phyloP scores from a whole-genome alignment of 2,888 invertebrate species.

The Resseliella maxima region DNA sequence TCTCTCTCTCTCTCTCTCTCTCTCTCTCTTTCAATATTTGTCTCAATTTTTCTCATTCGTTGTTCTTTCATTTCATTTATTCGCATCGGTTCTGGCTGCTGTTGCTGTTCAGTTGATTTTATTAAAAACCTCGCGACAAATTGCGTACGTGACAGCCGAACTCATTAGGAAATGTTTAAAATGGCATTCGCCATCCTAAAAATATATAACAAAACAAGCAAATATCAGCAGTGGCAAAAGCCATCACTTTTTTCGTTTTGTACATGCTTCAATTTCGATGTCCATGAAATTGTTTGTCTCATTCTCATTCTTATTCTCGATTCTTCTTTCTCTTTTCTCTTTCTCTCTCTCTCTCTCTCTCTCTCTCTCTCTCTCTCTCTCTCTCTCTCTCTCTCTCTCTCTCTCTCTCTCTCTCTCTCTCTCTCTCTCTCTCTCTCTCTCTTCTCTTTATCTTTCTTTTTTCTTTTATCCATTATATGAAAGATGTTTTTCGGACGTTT shows the following conservation, averaged over 20 bases:
- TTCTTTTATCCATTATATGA: too few species aligned
- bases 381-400: background rate
- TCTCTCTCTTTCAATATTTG: too few species aligned
- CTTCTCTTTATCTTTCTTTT: background rate
- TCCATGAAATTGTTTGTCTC: background rate
- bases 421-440: background rate
- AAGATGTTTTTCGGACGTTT: background rate
- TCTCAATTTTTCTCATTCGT: too few species aligned
- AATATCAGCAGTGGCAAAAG: background rate
- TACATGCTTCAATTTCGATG: constrained; percentile 8
- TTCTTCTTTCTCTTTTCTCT: too few species aligned
- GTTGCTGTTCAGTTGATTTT: constrained; percentile 36
- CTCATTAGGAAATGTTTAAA: constrained; percentile 45
- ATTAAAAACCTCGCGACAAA: constrained; percentile 48
- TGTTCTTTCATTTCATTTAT: background rate
- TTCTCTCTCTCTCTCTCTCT: background rate
- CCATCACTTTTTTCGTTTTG: background rate
- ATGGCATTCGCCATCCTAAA: constrained; percentile 14
- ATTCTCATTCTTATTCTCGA: background rate
- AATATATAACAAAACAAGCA: background rate
- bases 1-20: too few species aligned
- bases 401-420: background rate
- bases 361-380: background rate
- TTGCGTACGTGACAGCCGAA: constrained; percentile 50
- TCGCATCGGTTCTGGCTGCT: background rate